A percentile compares a stretch with the other conserved stretches of the same genome.
Evolutionary conservation across 2,888 invertebrate species (phyloP).

Genomic region (Platycnemis pennipes): DNA sequence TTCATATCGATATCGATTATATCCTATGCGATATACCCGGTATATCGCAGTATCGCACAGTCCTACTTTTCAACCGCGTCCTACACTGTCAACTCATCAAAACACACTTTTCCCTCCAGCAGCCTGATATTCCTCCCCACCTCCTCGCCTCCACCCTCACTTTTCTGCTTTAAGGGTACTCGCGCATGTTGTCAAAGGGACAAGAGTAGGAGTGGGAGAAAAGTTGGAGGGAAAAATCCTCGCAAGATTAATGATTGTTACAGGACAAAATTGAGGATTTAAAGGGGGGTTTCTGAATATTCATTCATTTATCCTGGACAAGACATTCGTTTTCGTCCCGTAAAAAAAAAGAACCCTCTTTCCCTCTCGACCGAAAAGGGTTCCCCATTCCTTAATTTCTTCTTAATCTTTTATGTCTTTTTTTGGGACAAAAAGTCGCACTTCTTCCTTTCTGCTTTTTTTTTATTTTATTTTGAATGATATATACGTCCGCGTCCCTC

Average conservation of each 20-base stretch:
- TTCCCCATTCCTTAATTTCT: background rate
- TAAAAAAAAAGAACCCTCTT: background rate
- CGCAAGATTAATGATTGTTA: slow-evolving; percentile 32
- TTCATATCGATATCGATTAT: too few species aligned
- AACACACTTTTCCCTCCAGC: too few species aligned
- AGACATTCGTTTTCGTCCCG: background rate
- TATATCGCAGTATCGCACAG: too few species aligned
- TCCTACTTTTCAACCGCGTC: too few species aligned
- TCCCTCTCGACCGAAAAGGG: background rate
- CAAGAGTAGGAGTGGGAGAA: background rate
- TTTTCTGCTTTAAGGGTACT: background rate
- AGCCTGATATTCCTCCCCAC: too few species aligned
- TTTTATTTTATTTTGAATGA: background rate
- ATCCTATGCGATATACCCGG: too few species aligned
- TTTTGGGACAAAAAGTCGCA: background rate
- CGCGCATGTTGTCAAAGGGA: background rate
- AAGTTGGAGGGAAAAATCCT: slow-evolving; percentile 12
- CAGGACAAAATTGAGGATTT: background rate
- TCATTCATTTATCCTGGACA: background rate
- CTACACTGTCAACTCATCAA: too few species aligned
- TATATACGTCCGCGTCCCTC: background rate
- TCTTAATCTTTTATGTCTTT: background rate
- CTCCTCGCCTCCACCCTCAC: background rate
- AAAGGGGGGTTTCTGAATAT: background rate
- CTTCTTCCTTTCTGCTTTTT: too few species aligned